Evolutionary conservation across 2,113 vertebrate genomes (phyloP).

Genomic region (Phylloscopus trochiloides): DNA sequence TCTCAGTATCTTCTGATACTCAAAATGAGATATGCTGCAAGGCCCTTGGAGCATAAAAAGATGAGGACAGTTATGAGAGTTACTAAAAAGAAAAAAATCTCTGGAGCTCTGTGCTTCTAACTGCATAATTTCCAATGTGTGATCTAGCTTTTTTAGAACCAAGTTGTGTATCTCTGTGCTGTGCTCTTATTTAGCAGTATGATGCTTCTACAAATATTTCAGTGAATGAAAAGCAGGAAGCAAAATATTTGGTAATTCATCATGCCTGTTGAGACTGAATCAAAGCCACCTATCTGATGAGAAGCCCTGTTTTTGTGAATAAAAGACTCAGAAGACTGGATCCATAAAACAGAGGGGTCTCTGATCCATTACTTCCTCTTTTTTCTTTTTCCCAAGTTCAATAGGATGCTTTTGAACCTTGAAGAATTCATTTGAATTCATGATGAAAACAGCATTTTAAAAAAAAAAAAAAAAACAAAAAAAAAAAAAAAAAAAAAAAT

Average conservation of each 20-base stretch:
- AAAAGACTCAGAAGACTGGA: not conserved
- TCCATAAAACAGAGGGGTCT: not conserved
- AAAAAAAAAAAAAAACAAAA: not conserved
- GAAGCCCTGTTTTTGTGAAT: not conserved
- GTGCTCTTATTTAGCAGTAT: not conserved
- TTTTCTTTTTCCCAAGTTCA: not conserved
- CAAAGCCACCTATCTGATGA: not conserved
- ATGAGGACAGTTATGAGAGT: not conserved
- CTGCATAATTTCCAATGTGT: not conserved
- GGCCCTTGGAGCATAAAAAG: not conserved
- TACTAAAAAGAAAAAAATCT: not conserved
- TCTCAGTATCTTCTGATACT: not conserved
- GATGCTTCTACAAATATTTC: not conserved
- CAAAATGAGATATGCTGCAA: not conserved
- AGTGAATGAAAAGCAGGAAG: not conserved
- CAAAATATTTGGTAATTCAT: not conserved
- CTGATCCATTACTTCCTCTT: not conserved
- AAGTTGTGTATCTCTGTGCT: not conserved
- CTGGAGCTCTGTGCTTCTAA: not conserved
- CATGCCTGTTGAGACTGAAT: not conserved
- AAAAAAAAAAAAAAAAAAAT: not conserved
- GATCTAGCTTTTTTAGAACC: not conserved
- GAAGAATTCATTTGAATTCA: not conserved
- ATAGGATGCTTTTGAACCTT: not conserved
- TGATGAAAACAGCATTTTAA: not conserved